Base-by-base conservation (phyloP, 2,797 vertebrate species). In the Pelodytes ibericus region DNA sequence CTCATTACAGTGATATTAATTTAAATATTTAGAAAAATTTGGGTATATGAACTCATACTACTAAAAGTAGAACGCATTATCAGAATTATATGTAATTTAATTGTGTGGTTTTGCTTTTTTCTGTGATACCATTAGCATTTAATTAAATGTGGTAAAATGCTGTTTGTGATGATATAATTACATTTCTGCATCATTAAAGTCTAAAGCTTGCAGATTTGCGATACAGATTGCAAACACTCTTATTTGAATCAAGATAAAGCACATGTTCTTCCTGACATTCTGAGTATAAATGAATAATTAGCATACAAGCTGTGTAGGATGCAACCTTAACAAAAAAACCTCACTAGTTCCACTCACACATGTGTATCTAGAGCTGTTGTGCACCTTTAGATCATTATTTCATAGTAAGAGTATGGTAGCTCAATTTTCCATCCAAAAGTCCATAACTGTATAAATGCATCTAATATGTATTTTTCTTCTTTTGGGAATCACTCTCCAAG, bases 141-240 rank as follows among this genome's bases (percentile, higher is more conserved):
- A 64, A 71, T 63, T 64, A 71, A 77, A 77, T 65, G 74, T 77
- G 59, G 26, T 44, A 57, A 58, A 59, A 41, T 71, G 49, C 59
- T 71, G 67, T 25, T 39, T 77, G 44, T 58, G 51, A 77, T 57
- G 41, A 71, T 64, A 71, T 57, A 77, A 71, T 77, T 65, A 58
- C 60, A 65, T 65, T 71, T 64, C 33, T 65, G 60, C 51, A n/a
- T 58, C 49, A 58, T 65, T 77, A 71, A 36, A 64, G 53, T 39
- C 7, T 36, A 57, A 57, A 57, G 27, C 59, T 65, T 64, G 20
- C 36, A 71, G 67, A 4, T 44, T 58, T 65, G 24, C 49, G 71
- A 36, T 65, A 26, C 26, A 71, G 25, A 71, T 65, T 58, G 15
- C 20, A 49, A 58, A 58, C 60, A 31, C 49, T 33, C 47, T 47